Evolutionary conservation across 2,797 vertebrate species (phyloP), one percentile per base, ranked within the genome.

Genomic region (Alcedo quadribrachys): DNA sequence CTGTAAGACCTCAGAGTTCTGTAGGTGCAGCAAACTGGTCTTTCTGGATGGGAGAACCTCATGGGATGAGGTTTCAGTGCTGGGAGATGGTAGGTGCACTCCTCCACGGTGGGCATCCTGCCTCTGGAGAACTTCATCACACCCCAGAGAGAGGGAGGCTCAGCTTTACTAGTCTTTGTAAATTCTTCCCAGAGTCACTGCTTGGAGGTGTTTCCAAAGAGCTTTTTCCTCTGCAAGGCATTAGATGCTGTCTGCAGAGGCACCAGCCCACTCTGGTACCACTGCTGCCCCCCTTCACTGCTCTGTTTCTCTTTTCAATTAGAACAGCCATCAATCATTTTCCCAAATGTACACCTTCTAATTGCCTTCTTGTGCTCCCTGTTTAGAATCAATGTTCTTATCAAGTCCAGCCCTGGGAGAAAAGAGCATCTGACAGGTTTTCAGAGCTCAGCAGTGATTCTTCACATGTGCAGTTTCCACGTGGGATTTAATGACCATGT

Each of bases 111-210:
- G 43, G 35, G 18, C 25, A 33, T 65, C 24, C 12, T 4, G 22
- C 37, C 48, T 62, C 14, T 0, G 0, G 53, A 61, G 51, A n/a
- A 20, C 8, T 37, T 46, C 13, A 0, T 67, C 17, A 0, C 18
- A 33, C 18, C 37, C 24, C 1, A 2, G 16, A 42, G 22, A 21
- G 28, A 54, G 57, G 30, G 6, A 22, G 24, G 27, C 35, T 83
- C 54, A 7, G 22, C 8, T 48, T 60, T 40, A 27, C 32, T 20
- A 2, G 10, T 28, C 46, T 32, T 15, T 30, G 43, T 35, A 27
- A 40, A 4, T 65, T 55, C 35, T 63, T 66, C 76, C 65, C 80
- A 2, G 25, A 67, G 35, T 42, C 48, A 4, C 32, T 1, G 4
- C 35, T 48, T 28, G 50, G 42, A 17, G 21, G 12, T 35, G 65